Evolutionary conservation across 2,888 invertebrate species (phyloP), one percentile per base, ranked within the genome.

Genomic region (Lycophotia porphyrea): DNA sequence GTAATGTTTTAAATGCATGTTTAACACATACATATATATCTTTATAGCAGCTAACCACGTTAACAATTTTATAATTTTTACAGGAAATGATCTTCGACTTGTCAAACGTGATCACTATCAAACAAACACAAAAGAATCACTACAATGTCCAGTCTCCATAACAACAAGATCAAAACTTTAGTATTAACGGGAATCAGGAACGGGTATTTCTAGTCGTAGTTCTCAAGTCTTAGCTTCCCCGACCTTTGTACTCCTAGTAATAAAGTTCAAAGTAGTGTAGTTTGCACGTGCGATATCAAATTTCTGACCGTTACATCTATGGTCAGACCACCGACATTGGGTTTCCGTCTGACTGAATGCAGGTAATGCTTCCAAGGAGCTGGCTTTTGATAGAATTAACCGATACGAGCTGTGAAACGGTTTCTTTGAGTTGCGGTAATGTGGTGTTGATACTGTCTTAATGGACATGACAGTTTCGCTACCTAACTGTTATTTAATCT

Each of bases 261-360:
- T 83, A 88, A 80, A 80, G 88, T 78, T 80, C 44, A 84, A 81
- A 88, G 76, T 86, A 64, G 77, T 71, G 42, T 73, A 65, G 68
- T 76, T 78, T 58, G 60, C 44, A 67, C 70, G 64, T 81, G 42
- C 39, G 74, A 87, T 91, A 89, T 93, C 91, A 77, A 80, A 85
- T 93, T 90, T 85, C 92, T 76, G 84, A 90, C 92, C 91, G 92
- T 92, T 92, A 91, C 84, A 87, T 82, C 81, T 84, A 84, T 81
- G 86, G 81, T 85, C 85, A 86, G 88, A 88, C 90, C 89, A 88
- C 90, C 87, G 86, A 76, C 86, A 81, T 79, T 80, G 84, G 82
- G 74, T 89, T 92, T 91, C 89, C 91, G 83, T 77, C 63, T 84
- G 87, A 83, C 80, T 88, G 81, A 75, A 79, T 75, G 42, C 79